Evolutionary conservation across 2,888 invertebrate genomes (phyloP), one percentile per base, ranked within the genome.

Genomic region (Myathropa florea): DNA sequence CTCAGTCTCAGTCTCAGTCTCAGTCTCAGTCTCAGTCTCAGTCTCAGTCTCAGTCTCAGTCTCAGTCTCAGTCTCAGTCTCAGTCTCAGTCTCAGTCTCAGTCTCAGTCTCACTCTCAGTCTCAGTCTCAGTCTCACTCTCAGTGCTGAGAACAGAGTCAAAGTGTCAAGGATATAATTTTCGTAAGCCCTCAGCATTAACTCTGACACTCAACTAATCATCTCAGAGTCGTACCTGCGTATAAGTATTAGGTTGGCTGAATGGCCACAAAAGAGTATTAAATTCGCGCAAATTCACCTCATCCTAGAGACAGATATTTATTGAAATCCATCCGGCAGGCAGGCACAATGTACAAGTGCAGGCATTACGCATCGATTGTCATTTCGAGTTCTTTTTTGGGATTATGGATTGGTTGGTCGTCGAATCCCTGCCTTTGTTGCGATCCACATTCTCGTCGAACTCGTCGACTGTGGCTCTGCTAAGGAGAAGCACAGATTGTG

Each of bases 311-410:
- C 39, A 71, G 39, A 39, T 55, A 72, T 81, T 81, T 77, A 77
- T 65, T 85, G 77, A 81, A 77, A 68, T 81, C 68, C 77, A 80
- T 85, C 77, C 68, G 77, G 72, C 70, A 82, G 60, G 39, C 68
- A 81, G 64, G 39, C 77, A 68, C 57, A 67, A 67, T 65, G 63
- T 72, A 71, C 81, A 60, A 85, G 77, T 73, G 63, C 77, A 81
- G 70, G 77, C 85, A 81, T 77, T 85, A 85, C 77, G 85, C 81
- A 85, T 85, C 81, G 72, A 73, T 82, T 82, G 85, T 73, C 81
- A 77, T 77, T 85, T 73, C 53, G 26, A 85, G 77, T 73, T 81
- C 72, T 63, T 73, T 85, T 85, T 33, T 55, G 23, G 72, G 59
- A 81, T 81, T 85, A 81, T 81, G 72, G 73, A 85, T 82, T 73